phyloP scores from a whole-genome alignment of 2,113 vertebrate species.

The Menidia beryllina region DNA sequence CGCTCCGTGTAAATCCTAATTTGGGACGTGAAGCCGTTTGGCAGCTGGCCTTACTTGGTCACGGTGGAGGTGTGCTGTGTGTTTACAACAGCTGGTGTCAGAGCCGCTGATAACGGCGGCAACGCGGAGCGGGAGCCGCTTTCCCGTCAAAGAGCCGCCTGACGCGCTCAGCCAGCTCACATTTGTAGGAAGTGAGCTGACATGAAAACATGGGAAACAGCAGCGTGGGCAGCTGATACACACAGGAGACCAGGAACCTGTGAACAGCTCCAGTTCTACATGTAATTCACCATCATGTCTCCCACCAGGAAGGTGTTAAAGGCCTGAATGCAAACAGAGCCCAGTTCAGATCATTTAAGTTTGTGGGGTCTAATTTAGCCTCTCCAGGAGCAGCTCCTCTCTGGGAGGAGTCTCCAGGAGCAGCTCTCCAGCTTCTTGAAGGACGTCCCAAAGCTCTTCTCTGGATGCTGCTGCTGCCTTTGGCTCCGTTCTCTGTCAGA shows the following conservation, averaged over 20 bases:
- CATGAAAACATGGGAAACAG: slow-evolving; percentile 15
- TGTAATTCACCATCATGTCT: no score
- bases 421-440: no score
- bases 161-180: not conserved
- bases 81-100: slow-evolving; percentile 75
- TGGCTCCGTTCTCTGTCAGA: no score
- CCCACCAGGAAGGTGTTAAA: no score
- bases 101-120: slow-evolving; percentile 69
- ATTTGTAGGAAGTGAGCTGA: slow-evolving; percentile 18
- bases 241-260: slow-evolving; percentile 28
- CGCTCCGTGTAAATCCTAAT: slow-evolving; percentile 68
- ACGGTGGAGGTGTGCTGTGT: slow-evolving; percentile 65
- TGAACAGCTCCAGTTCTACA: not conserved
- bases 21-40: slow-evolving; percentile 62
- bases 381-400: no score
- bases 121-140: slow-evolving; percentile 34
- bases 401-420: no score
- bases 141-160: not conserved
- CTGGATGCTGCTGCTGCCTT: no score
- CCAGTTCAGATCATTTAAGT: no score
- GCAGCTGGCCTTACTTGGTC: slow-evolving; percentile 73
- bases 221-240: slow-evolving; percentile 3
- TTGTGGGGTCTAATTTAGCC: no score
- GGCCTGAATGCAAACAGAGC: no score
- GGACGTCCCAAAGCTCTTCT: no score